Conservation (phyloP, 2,113 vertebrate species). For the Lethenteron reissneri region DNA sequence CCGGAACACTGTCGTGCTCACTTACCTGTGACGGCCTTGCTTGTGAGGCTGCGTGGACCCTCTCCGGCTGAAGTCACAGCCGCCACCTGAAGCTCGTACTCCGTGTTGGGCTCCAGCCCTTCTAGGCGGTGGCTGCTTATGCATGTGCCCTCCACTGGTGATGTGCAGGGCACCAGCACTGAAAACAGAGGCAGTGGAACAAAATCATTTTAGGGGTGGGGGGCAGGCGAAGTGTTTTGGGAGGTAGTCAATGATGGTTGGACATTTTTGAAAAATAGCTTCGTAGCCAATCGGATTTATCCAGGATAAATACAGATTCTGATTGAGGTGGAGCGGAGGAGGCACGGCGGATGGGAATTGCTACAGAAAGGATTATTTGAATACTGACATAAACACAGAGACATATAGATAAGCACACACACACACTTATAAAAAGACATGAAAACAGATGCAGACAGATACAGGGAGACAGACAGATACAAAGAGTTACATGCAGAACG, state of each 20-base stretch:
- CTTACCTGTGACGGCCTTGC: slow-evolving; percentile 3
- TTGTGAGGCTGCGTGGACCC: neutral
- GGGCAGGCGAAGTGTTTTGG: no score
- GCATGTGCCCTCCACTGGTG: no score
- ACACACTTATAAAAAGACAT: neutral
- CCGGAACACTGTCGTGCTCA: neutral
- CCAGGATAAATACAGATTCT: no score
- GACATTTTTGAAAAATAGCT: no score
- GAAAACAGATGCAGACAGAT: neutral
- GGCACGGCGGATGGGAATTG: no score
- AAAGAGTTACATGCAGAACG: neutral
- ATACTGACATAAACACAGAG: neutral
- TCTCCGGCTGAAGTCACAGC: neutral
- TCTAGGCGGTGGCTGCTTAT: neutral
- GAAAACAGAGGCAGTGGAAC: no score
- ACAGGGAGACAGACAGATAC: neutral
- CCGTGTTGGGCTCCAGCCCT: neutral
- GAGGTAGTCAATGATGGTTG: no score
- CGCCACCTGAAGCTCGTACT: neutral
- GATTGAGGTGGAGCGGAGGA: no score
- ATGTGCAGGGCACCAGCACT: no score
- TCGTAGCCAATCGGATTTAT: no score
- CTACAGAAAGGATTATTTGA: neutral
- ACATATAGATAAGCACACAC: neutral
- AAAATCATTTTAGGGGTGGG: no score